Base-by-base conservation (phyloP, 1,140 invertebrate genomes). In the Thaumatotibia leucotreta region DNA sequence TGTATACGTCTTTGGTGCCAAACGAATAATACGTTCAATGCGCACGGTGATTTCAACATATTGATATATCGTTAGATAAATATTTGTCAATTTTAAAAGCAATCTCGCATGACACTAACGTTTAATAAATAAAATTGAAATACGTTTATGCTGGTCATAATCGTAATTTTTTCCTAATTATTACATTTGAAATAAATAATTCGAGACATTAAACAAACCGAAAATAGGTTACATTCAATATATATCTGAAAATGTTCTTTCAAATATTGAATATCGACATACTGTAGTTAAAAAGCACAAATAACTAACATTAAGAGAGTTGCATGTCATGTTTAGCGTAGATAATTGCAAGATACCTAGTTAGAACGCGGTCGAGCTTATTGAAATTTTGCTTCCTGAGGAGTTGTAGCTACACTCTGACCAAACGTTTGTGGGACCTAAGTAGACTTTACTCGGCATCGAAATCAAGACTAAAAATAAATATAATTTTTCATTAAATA, bases 111-210 rank as follows among this genome's bases (percentile, higher is more conserved):
- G 52, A 58, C 29, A 52, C 50, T 52, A 58, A 52, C 50, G 20
- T 27, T 24, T 3, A 22, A 17, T 29, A 27, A 32, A 23, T 11
- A 14, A 17, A n/a, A 33, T 35, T 33, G 31, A 39, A 33, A 33
- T 14, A 20, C 31, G 32, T 58, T 58, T 58, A 58, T 58, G 52
- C 52, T 58, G 52, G 52, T 58, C 52, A 58, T 58, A 58, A 58
- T 14, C 52, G 52, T 58, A 1, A 31, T 24, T 58, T 58, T 58
- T 29, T 58, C 23, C 52, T 27, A 29, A 10, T 58, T 58, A 27
- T 24, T 23, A 11, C 11, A 54, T 14, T 5, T 14, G 11, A 39
- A 39, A 39, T 39, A 9, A 39, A 39, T 14, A 14, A 11, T n/a
- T 33, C 32, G 32, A 9, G 10, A 4, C 11, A 11, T 11, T 33